Base-by-base conservation (phyloP, 2,888 invertebrate species). In the Acleris cristana region DNA sequence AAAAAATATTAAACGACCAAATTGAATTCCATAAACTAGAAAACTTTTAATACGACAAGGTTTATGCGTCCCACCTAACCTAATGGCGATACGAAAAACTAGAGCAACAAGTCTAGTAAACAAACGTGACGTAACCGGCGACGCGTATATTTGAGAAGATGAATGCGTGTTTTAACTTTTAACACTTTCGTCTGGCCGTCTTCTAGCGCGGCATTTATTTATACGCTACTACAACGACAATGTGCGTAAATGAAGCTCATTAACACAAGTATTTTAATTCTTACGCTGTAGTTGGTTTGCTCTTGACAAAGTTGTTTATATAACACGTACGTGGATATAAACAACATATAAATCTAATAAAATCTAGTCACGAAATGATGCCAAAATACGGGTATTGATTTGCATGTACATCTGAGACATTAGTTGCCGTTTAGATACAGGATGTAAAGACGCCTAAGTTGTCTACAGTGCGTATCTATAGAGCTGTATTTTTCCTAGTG, bases 401-500 rank as follows among this genome's bases (percentile, higher is more conserved):
- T 54, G 34, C 48, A 65, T 55, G 3, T 30, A 30, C 30, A 34
- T 34, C 34, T 26, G 40, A 60, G 40, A 48, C 60, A 65, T 65
- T 18, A 26, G 4, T 21, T 19, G 19, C 59, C 45, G 54, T 34
- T 56, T n/a, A 21, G 34, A 34, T 49, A 23, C 2, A 51, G 30
- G 8, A 48, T 48, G n/a, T 48, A 18, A 48, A 18, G 16, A 48
- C 18, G 2, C n/a, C 18, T n/a, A 48, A 48, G 18, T n/a, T n/a
- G 18, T 48, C 18, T n/a, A 48, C 18, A 48, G 18, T 45, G 6
- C n/a, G 48, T 48, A 48, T 7, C 7, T 48, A 48, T 48, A 48
- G 48, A n/a, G 40, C 3, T 40, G n/a, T 77, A 81, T 81, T 83
- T 86, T 84, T 82, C 80, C 74, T 81, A 80, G 79, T 76, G 74